These are phyloP conservation scores for Microcebus lehilahytsara DNA, from an alignment of 2,113 vertebrate species.

Conservation along the genomic window DNA sequence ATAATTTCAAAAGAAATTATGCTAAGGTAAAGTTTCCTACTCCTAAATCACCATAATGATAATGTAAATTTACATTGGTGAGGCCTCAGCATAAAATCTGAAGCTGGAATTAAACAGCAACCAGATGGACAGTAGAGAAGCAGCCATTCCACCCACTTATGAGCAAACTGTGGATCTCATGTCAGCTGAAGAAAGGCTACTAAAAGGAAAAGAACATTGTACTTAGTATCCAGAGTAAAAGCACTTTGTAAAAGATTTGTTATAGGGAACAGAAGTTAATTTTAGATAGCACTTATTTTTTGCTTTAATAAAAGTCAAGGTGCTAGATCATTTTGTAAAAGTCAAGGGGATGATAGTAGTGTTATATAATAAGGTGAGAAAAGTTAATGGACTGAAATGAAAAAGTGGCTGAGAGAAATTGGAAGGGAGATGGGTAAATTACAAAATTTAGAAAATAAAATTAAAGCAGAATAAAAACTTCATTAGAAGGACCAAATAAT, in stretches of 20 bases:
- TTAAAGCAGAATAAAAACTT: neutral
- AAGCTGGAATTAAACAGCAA: neutral
- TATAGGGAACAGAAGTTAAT: neutral
- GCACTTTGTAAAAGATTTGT: neutral
- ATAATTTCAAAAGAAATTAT: neutral
- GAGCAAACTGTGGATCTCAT: neutral
- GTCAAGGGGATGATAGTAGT: neutral
- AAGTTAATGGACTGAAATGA: neutral
- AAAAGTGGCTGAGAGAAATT: neutral
- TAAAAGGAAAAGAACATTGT: conserved; percentile 4
- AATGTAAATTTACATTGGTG: neutral
- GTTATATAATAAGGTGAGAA: neutral
- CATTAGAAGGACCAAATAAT: neutral
- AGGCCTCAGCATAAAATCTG: neutral
- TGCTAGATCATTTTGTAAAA: conserved; percentile 24
- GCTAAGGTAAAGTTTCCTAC: neutral
- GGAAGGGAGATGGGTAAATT: neutral
- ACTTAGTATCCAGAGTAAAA: conserved; percentile 46
- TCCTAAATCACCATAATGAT: neutral
- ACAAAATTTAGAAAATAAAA: neutral
- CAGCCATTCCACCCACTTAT: neutral
- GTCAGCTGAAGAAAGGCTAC: neutral
- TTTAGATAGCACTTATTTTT: neutral
- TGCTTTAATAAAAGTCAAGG: conserved; percentile 22
- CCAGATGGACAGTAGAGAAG: neutral